phyloP scores from a whole-genome alignment of 2,888 invertebrate genomes.

The Ornithoptera priamus region DNA sequence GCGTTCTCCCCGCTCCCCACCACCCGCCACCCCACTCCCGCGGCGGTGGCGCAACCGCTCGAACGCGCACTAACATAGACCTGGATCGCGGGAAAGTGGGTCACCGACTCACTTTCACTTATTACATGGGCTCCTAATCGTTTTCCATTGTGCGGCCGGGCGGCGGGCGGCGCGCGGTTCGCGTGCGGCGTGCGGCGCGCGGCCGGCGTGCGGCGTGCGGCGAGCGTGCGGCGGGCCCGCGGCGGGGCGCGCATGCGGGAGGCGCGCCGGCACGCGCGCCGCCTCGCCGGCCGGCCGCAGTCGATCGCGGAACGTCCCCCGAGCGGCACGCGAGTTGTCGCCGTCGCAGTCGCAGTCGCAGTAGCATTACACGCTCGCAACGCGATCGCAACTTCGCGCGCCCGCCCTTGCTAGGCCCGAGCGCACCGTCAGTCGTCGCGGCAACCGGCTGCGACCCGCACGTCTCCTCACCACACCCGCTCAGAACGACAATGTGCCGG shows the following conservation, averaged over 20 bases:
- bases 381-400: constrained; percentile 18
- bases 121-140: constrained; percentile 89
- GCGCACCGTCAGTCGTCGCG: constrained; percentile 48
- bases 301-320: constrained; percentile 73
- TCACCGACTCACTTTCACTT: constrained; percentile 94
- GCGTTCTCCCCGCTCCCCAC: constrained; percentile 35
- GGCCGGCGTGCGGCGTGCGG: constrained; percentile 68
- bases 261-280: constrained; percentile 75
- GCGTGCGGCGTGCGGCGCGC: constrained; percentile 62
- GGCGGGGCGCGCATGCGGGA: constrained; percentile 78
- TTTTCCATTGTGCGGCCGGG: constrained; percentile 84
- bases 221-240: constrained; percentile 48
- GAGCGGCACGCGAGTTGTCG: constrained; percentile 63
- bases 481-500: constrained; percentile 72
- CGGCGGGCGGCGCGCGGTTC: constrained; percentile 70
- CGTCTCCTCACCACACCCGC: constrained; percentile 39
- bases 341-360: constrained; percentile 8
- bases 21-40: constrained; percentile 48
- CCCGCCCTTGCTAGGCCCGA: constrained; percentile 43
- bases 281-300: constrained; percentile 75
- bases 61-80: constrained; percentile 90
- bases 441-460: constrained; percentile 45
- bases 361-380: constrained; percentile 1
- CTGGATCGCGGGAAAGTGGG: constrained; percentile 95
- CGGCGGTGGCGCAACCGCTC: constrained; percentile 78